Conservation (phyloP, 2,113 vertebrate genomes). For the Mustela lutreola region DNA sequence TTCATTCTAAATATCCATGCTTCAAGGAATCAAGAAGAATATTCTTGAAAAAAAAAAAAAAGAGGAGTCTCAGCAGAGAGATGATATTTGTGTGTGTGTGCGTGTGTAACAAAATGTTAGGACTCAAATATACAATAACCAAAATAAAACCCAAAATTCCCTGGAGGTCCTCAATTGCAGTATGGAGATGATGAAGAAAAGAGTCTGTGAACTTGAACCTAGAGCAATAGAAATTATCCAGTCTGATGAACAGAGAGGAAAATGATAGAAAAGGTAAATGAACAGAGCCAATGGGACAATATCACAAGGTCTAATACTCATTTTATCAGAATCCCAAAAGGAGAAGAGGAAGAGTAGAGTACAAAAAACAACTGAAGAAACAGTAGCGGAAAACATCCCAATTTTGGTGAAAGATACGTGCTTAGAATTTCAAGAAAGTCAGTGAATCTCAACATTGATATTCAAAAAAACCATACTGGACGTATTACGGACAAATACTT, state of each 20-base stretch:
- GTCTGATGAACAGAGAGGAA: neutral
- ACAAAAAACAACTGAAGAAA: neutral
- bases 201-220: neutral
- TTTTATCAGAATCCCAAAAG: neutral
- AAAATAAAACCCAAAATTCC: neutral
- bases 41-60: neutral
- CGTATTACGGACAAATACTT: neutral
- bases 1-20: neutral
- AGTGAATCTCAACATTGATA: neutral
- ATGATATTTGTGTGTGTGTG: neutral
- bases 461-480: neutral
- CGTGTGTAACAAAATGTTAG: neutral
- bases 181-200: neutral
- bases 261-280: neutral
- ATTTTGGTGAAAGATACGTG: neutral
- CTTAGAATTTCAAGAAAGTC: neutral
- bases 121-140: neutral
- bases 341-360: neutral
- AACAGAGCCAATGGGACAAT: neutral
- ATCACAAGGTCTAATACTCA: neutral
- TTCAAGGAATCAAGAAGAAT: neutral
- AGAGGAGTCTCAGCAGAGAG: neutral
- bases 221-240: neutral
- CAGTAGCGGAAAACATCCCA: neutral
- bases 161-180: neutral